Conservation (phyloP, 2,888 invertebrate species). For the Caenorhabditis drosophilae region DNA sequence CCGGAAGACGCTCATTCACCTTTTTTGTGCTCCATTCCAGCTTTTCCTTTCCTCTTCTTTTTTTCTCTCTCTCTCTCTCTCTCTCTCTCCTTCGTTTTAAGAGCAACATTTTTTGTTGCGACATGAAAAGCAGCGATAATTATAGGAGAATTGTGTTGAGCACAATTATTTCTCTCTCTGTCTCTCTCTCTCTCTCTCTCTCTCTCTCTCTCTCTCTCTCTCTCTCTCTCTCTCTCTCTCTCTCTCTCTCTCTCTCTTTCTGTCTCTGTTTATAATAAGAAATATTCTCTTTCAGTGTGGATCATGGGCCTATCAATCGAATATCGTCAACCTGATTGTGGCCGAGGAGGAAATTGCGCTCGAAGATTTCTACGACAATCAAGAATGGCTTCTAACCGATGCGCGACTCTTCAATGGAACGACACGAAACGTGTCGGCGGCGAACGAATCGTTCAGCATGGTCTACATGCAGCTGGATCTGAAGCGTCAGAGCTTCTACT, state of each 20-base stretch:
- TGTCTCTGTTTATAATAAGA: too few relatives aligned
- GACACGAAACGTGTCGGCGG: conserved; percentile 44
- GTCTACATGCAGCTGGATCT: conserved; percentile 59
- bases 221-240: too few relatives aligned
- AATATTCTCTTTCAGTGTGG: conserved; percentile 63
- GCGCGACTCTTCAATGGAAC: conserved; percentile 62
- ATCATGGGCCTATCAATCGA: conserved; percentile 67
- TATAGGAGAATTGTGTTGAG: too few relatives aligned
- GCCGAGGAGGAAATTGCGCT: conserved; percentile 61
- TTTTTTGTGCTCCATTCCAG: conserved; percentile 32
- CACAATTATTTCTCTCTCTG: too few relatives aligned
- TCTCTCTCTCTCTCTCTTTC: too few relatives aligned
- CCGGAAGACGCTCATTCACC: conserved; percentile 33
- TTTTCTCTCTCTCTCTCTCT: too few relatives aligned
- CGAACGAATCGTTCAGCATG: conserved; percentile 66
- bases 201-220: too few relatives aligned
- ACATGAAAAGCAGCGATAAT: too few relatives aligned
- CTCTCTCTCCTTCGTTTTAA: too few relatives aligned
- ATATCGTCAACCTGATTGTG: conserved; percentile 58
- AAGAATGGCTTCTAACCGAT: conserved; percentile 58
- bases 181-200: too few relatives aligned
- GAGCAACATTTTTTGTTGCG: too few relatives aligned
- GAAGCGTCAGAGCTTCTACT: conserved; percentile 72
- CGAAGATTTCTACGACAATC: conserved; percentile 68
- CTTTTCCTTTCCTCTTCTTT: not conserved